Conservation (phyloP, 2,797 vertebrate species). For the Sebastes wilsoni region DNA sequence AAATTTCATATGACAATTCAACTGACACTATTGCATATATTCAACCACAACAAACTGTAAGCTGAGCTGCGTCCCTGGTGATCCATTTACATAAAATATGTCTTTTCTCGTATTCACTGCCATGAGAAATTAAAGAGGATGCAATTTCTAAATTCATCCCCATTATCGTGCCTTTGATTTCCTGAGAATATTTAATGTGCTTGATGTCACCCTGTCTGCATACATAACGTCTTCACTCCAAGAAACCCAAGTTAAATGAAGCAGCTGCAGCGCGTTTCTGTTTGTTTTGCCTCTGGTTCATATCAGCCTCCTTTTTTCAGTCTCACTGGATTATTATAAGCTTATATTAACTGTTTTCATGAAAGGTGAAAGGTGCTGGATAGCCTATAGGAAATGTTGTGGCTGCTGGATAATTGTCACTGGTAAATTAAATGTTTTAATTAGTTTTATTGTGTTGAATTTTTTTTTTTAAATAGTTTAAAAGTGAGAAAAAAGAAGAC, state of each 20-base stretch:
- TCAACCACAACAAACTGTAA: constrained; percentile 34
- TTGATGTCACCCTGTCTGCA: constrained; percentile 13
- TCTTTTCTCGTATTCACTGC: constrained; percentile 26
- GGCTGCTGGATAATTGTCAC: background rate
- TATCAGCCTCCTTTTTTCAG: constrained; percentile 19
- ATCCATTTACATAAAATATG: constrained; percentile 19
- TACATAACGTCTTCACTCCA: constrained; percentile 27
- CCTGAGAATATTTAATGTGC: constrained; percentile 20
- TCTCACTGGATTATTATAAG: constrained; percentile 21
- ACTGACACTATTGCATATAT: constrained; percentile 50
- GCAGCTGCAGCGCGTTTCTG: constrained; percentile 20
- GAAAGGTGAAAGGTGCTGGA: background rate
- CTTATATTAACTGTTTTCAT: background rate
- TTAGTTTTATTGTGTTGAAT: background rate
- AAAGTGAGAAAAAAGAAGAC: background rate
- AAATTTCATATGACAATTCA: constrained; percentile 57
- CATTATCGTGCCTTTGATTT: constrained; percentile 23
- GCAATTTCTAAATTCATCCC: background rate
- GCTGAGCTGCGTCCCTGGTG: constrained; percentile 16
- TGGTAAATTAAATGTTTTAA: background rate
- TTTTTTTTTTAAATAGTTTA: background rate
- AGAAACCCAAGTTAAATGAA: constrained; percentile 38
- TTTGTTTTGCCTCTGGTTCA: constrained; percentile 38
- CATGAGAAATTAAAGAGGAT: constrained; percentile 33
- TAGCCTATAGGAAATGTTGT: background rate